Conservation (phyloP, 1,140 invertebrate genomes). For the Temnothorax longispinosus region DNA sequence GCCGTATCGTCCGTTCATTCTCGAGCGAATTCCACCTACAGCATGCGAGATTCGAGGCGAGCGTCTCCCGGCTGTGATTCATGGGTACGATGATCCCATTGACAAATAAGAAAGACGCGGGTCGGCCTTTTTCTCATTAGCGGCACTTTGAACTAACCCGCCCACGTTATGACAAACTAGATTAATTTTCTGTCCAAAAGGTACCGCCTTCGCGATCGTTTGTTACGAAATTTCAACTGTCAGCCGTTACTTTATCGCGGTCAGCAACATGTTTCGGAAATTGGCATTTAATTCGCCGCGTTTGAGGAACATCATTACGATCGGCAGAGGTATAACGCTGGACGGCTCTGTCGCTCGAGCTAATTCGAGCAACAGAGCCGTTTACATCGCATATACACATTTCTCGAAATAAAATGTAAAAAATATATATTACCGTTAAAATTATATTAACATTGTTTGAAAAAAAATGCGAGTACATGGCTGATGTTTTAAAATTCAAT, state of each 20-base stretch:
- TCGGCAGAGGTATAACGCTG: slow-evolving; percentile 8
- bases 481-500: slow-evolving; percentile 17
- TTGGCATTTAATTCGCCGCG: slow-evolving; percentile 60
- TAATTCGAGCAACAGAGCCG: background rate
- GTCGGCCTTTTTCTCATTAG: slow-evolving; percentile 85
- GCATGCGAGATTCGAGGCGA: slow-evolving; percentile 63
- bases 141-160: slow-evolving; percentile 85
- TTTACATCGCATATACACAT: background rate
- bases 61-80: slow-evolving; percentile 77
- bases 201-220: slow-evolving; percentile 82
- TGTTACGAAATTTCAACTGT: slow-evolving; percentile 85
- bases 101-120: slow-evolving; percentile 84
- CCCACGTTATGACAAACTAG: slow-evolving; percentile 86
- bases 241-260: slow-evolving; percentile 71
- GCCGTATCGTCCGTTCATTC: slow-evolving; percentile 7
- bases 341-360: background rate
- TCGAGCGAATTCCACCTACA: slow-evolving; percentile 48
- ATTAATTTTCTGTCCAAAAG: slow-evolving; percentile 85
- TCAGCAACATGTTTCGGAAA: slow-evolving; percentile 59
- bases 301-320: slow-evolving; percentile 58
- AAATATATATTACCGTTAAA: background rate
- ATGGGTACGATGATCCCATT: slow-evolving; percentile 82
- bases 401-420: background rate
- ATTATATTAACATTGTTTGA: slow-evolving; percentile 7
- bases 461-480: background rate